Evolutionary conservation across 2,888 invertebrate species (phyloP).

Genomic region (Halictus ligatus): DNA sequence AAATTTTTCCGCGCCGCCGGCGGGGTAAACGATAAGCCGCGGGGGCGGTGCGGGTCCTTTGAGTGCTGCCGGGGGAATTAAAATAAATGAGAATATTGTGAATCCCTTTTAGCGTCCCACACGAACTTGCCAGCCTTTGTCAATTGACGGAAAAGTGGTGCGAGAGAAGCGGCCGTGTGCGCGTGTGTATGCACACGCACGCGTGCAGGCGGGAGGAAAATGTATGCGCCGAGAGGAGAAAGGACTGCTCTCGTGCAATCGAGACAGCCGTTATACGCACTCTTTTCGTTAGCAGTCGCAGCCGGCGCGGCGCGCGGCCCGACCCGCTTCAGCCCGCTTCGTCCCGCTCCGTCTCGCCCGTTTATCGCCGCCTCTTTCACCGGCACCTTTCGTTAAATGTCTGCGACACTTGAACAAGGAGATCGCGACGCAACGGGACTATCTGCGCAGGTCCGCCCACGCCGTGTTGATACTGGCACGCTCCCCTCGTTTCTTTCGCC

Average conservation of each 20-base stretch:
- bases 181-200: background rate
- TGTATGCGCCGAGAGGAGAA: constrained; percentile 11
- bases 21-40: background rate
- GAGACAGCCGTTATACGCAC: constrained; percentile 40
- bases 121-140: constrained; percentile 34
- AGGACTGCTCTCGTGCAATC: constrained; percentile 38
- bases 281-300: constrained; percentile 55
- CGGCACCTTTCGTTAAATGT: constrained; percentile 75
- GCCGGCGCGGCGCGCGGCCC: constrained; percentile 18
- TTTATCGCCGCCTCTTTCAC: constrained; percentile 67
- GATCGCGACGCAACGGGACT: constrained; percentile 34
- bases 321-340: constrained; percentile 20
- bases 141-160: constrained; percentile 42
- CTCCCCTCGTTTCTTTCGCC: constrained; percentile 32
- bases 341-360: constrained; percentile 28
- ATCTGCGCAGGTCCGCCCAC: constrained; percentile 37
- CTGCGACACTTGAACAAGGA: constrained; percentile 71
- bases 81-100: constrained; percentile 46
- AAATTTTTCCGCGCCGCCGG: background rate
- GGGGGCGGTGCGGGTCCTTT: background rate
- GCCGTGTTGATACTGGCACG: constrained; percentile 49
- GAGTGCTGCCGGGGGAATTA: constrained; percentile 21
- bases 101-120: constrained; percentile 33
- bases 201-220: background rate
- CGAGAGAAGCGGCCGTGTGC: background rate